These are phyloP conservation scores for Chloebia gouldiae DNA, from an alignment of 2,113 vertebrate genomes.

Conservation along the genomic window DNA sequence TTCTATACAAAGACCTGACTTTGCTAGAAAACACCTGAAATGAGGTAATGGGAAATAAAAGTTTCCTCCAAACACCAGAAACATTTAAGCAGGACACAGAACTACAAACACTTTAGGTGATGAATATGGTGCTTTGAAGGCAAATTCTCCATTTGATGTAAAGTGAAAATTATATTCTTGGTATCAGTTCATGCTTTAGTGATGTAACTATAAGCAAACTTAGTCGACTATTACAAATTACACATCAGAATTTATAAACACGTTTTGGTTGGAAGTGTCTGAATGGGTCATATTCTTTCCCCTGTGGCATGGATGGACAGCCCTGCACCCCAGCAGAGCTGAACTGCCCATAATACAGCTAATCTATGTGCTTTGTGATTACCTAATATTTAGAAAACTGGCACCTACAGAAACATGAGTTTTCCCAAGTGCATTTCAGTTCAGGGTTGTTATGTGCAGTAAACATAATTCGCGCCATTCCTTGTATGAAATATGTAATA, in stretches of 20 bases:
- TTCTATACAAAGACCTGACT: background rate
- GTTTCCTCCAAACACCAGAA: background rate
- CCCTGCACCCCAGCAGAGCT: background rate
- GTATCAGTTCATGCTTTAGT: background rate
- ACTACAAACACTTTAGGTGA: background rate
- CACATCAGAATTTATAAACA: background rate
- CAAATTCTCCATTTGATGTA: background rate
- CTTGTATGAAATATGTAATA: no score
- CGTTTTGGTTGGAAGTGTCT: background rate
- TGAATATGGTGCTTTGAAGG: background rate
- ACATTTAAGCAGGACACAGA: background rate
- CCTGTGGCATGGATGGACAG: background rate
- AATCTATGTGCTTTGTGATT: accelerated
- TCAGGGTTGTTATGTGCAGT: background rate
- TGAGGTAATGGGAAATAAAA: background rate
- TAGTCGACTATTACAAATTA: background rate
- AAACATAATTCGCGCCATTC: no score
- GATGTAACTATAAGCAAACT: background rate
- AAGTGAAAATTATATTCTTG: background rate
- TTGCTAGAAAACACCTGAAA: background rate
- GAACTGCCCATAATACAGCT: background rate
- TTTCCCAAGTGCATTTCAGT: background rate
- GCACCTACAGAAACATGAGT: background rate
- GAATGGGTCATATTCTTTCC: background rate
- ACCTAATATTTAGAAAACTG: background rate